Evolutionary conservation across 2,113 vertebrate genomes (phyloP).

Genomic region (Leuciscus idus): DNA sequence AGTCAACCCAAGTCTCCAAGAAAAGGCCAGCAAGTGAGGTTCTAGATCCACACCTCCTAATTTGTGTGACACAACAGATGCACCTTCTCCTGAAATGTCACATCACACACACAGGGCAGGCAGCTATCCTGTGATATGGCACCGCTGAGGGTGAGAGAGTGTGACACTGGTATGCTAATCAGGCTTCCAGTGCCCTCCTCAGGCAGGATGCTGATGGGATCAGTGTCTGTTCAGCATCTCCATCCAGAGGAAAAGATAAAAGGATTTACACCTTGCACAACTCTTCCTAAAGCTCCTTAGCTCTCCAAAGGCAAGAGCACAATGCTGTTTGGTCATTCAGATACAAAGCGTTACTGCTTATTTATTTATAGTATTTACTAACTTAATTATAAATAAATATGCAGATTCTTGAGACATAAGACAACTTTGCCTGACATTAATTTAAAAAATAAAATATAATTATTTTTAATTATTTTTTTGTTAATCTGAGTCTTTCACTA

Average conservation of each 20-base stretch:
- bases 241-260: constrained; percentile 73
- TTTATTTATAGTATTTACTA: not conserved
- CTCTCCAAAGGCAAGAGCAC: constrained; percentile 40
- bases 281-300: constrained; percentile 68
- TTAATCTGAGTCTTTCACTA: not conserved
- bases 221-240: constrained; percentile 66
- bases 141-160: constrained; percentile 40
- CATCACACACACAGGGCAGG: constrained; percentile 18
- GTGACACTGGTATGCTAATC: constrained; percentile 72
- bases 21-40: constrained; percentile 5
- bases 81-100: constrained; percentile 41
- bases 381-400: not conserved
- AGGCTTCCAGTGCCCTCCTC: constrained; percentile 71
- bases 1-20: not conserved
- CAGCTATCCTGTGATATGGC: constrained; percentile 9
- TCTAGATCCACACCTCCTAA: not conserved
- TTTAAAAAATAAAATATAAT: not conserved
- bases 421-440: not conserved
- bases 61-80: constrained; percentile 26
- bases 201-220: constrained; percentile 72
- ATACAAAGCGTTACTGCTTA: not conserved
- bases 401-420: not conserved
- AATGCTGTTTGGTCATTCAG: constrained; percentile 61
- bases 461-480: not conserved
- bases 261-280: constrained; percentile 72